Conservation (phyloP, 2,113 vertebrate species). For the Sturnira hondurensis region DNA sequence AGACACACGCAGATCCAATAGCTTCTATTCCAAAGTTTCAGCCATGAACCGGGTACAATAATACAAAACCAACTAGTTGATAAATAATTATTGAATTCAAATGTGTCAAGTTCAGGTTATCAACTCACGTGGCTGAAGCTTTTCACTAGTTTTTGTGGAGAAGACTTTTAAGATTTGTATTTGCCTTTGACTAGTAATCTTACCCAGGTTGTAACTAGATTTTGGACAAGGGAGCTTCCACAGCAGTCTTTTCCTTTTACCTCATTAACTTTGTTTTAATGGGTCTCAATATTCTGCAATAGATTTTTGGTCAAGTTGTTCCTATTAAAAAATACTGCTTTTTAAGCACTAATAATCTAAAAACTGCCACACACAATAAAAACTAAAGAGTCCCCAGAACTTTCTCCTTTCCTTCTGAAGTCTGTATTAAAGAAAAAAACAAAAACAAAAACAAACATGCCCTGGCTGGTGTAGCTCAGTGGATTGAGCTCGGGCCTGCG, state of each 20-base stretch:
- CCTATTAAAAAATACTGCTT: too few species aligned
- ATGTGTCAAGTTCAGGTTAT: background rate
- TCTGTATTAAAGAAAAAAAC: background rate
- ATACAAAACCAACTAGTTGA: background rate
- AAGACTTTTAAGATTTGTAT: background rate
- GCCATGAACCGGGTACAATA: background rate
- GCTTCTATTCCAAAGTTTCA: background rate
- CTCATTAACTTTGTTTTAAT: too few species aligned
- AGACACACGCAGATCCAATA: background rate
- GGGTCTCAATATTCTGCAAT: too few species aligned
- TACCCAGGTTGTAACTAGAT: background rate
- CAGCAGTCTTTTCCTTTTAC: too few species aligned
- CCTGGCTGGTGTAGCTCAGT: too few species aligned
- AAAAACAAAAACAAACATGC: too few species aligned
- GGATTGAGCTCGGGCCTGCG: too few species aligned
- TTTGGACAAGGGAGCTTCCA: background rate
- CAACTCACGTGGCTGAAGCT: background rate
- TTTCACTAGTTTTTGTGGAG: background rate
- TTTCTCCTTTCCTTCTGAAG: too few species aligned
- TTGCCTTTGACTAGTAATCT: background rate
- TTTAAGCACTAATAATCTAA: too few species aligned
- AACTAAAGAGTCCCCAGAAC: too few species aligned
- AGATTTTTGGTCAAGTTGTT: too few species aligned
- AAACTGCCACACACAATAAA: too few species aligned
- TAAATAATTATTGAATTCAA: background rate